These are phyloP conservation scores for Natrix natrix DNA, from an alignment of 2,797 vertebrate genomes.

Conservation along the genomic window DNA sequence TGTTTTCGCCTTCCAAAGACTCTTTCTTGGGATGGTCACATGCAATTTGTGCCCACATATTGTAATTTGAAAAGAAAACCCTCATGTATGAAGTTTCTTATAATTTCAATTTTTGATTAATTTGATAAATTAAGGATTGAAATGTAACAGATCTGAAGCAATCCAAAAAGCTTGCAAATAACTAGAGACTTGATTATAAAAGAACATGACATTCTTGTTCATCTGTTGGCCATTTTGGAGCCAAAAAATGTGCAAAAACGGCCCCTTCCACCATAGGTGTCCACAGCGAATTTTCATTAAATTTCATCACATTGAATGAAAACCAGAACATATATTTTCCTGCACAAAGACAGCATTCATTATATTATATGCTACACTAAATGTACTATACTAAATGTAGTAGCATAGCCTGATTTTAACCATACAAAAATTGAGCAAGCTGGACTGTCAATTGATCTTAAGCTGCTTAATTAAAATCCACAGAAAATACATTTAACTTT, in stretches of 20 bases:
- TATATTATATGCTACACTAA: not conserved
- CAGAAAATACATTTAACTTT: not conserved
- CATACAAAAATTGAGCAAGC: not conserved
- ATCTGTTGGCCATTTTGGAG: not conserved
- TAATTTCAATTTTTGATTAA: too few relatives aligned
- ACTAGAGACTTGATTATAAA: not conserved
- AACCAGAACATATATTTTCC: not conserved
- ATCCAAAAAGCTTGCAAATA: not conserved
- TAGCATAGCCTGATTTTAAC: not conserved
- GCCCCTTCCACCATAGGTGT: not conserved
- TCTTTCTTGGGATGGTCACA: not conserved
- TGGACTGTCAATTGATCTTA: not conserved
- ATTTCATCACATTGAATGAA: not conserved
- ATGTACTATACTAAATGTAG: not conserved
- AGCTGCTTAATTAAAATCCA: slow-evolving; percentile 1
- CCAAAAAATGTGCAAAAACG: not conserved
- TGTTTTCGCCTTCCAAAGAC: not conserved
- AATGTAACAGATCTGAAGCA: not conserved
- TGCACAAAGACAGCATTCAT: not conserved
- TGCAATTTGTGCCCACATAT: not conserved
- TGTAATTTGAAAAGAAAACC: not conserved
- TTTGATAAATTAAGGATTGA: too few relatives aligned
- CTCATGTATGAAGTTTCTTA: not conserved
- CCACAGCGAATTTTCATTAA: not conserved
- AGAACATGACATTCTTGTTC: not conserved